phyloP scores from a whole-genome alignment of 2,113 vertebrate genomes.

The Malurus alboscapulatus region DNA sequence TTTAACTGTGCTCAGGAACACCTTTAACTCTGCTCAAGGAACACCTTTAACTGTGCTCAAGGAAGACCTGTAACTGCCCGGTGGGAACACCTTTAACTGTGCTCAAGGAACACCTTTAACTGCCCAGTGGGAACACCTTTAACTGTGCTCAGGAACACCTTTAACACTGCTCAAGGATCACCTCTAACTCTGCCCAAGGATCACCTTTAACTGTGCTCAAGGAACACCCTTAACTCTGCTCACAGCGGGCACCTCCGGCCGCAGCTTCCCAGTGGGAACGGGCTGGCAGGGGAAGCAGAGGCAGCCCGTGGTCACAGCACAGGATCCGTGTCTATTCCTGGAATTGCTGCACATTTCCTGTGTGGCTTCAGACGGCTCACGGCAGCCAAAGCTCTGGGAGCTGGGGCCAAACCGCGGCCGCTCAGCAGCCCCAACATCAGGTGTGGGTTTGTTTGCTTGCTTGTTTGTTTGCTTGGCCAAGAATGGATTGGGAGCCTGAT shows the following conservation, averaged over 20 bases:
- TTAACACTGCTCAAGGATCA: no score
- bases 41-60: no score
- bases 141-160: no score
- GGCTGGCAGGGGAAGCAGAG: slow-evolving; percentile 1
- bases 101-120: no score
- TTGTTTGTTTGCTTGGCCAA: not conserved
- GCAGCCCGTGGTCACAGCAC: not conserved
- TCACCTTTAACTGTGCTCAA: no score
- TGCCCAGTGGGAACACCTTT: no score
- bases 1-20: no score
- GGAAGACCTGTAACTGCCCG: not conserved
- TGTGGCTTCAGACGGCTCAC: slow-evolving; percentile 41
- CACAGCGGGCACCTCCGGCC: not conserved
- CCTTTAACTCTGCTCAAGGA: no score
- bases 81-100: no score
- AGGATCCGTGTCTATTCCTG: slow-evolving; percentile 39
- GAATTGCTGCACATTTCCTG: slow-evolving; percentile 53
- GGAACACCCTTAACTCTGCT: not conserved
- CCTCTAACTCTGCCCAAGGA: no score
- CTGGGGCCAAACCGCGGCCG: slow-evolving; percentile 24
- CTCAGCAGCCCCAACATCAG: slow-evolving; percentile 28
- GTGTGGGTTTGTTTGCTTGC: not conserved
- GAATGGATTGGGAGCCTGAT: not conserved
- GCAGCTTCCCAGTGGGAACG: not conserved
- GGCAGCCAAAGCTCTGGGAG: slow-evolving; percentile 12